A percentile compares a stretch with the other conserved stretches of the same genome.
phyloP scores from a whole-genome alignment of 2,888 invertebrate species.

The Ormyrus pomaceus region DNA sequence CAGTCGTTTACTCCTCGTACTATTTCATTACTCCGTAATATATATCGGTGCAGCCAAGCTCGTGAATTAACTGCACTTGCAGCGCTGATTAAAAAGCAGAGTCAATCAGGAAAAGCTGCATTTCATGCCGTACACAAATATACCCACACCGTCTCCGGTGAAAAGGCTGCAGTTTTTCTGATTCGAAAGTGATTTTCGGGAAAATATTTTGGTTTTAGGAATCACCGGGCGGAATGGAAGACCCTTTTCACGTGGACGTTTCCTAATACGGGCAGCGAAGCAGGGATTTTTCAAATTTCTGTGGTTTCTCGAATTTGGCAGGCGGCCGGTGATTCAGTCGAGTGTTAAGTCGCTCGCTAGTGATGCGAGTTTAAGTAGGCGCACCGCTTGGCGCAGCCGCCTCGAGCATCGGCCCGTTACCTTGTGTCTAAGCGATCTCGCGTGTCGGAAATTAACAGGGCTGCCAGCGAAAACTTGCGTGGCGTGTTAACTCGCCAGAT shows the following conservation, averaged over 20 bases:
- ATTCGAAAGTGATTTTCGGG: slow-evolving; percentile 4
- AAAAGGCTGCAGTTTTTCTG: neutral
- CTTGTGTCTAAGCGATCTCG: slow-evolving; percentile 45
- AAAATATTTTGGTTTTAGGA: slow-evolving; percentile 3
- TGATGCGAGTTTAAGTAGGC: slow-evolving; percentile 22
- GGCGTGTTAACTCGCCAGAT: slow-evolving; percentile 45
- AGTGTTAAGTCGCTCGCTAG: slow-evolving; percentile 23
- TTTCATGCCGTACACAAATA: neutral
- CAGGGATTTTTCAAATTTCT: slow-evolving; percentile 4
- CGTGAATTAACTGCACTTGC: slow-evolving; percentile 1
- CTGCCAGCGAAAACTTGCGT: slow-evolving; percentile 19
- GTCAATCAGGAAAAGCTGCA: neutral
- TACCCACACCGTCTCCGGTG: neutral
- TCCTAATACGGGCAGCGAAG: slow-evolving; percentile 8
- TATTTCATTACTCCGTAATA: slow-evolving; percentile 20
- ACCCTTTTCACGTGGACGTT: slow-evolving; percentile 19
- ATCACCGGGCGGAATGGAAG: neutral
- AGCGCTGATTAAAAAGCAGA: slow-evolving; percentile 3
- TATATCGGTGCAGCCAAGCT: neutral
- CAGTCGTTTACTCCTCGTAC: neutral
- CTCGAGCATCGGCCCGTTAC: slow-evolving; percentile 44
- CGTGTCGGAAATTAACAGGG: slow-evolving; percentile 52
- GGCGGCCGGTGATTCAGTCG: neutral
- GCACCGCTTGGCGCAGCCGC: neutral
- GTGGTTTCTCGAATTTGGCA: slow-evolving; percentile 29